phyloP scores from a whole-genome alignment of 2,797 vertebrate genomes.

The Myotis vivesi region DNA sequence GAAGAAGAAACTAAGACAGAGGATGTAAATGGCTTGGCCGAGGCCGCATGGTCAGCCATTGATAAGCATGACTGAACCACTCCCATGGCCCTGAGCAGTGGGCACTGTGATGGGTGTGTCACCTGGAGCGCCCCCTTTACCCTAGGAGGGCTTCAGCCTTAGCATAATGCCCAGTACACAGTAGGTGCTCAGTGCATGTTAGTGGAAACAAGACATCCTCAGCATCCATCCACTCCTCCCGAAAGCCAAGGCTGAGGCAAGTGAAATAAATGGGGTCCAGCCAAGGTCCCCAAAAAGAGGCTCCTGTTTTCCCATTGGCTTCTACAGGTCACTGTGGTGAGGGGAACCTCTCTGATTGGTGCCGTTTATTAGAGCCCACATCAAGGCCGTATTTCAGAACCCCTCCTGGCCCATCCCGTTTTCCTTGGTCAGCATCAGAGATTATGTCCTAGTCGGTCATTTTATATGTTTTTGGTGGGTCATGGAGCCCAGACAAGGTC shows the following conservation, averaged over 20 bases:
- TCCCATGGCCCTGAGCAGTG: not conserved
- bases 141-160: not conserved
- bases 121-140: fast-evolving
- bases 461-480: not conserved
- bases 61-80: not conserved
- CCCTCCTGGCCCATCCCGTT: not conserved
- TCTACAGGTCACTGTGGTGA: not conserved
- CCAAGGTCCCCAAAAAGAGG: fast-evolving
- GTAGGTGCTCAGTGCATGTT: not conserved
- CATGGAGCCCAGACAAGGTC: not conserved
- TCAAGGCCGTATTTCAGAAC: not conserved
- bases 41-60: not conserved
- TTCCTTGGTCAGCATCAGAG: not conserved
- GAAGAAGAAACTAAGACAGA: not conserved
- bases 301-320: not conserved
- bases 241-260: not conserved
- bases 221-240: not conserved
- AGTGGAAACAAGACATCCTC: not conserved
- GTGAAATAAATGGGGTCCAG: not conserved
- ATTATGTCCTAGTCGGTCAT: not conserved
- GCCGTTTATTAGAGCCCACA: fast-evolving
- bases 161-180: not conserved
- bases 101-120: not conserved
- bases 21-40: not conserved
- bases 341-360: not conserved